These are phyloP conservation scores for Spodoptera picta DNA, from an alignment of 2,888 invertebrate species.

Conservation along the genomic window DNA sequence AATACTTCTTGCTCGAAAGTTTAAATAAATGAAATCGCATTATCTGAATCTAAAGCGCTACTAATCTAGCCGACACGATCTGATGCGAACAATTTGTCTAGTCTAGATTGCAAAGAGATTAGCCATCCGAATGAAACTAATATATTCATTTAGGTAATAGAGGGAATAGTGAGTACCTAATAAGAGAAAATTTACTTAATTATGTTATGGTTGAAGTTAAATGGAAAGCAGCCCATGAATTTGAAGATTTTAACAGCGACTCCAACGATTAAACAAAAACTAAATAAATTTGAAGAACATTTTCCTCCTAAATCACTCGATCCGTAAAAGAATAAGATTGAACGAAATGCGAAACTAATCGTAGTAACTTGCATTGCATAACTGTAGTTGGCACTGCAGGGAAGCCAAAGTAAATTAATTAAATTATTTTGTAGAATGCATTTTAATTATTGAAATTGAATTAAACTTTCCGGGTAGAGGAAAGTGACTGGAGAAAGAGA, in stretches of 20 bases:
- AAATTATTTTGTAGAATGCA: conserved; percentile 26
- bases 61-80: conserved; percentile 41
- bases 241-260: background rate
- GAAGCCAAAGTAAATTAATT: conserved; percentile 30
- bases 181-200: no score
- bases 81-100: conserved; percentile 34
- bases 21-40: conserved; percentile 39
- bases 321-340: conserved; percentile 4
- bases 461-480: conserved; percentile 18
- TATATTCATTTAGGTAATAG: no score
- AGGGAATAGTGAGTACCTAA: no score
- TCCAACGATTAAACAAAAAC: background rate
- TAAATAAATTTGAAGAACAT: background rate
- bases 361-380: conserved; percentile 23
- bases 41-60: conserved; percentile 44
- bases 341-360: background rate
- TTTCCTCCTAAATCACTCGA: conserved; percentile 2
- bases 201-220: no score
- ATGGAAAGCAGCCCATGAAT: no score
- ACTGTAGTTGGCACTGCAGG: conserved; percentile 9
- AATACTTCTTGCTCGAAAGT: conserved; percentile 17
- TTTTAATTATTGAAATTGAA: conserved; percentile 44
- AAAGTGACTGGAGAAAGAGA: background rate
- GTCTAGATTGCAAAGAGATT: conserved; percentile 34
- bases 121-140: conserved; percentile 7